Percentiles rank a stretch among this genome's conserved stretches.
phyloP scores from a whole-genome alignment of 2,888 invertebrate genomes.

The Dolomedes plantarius region DNA sequence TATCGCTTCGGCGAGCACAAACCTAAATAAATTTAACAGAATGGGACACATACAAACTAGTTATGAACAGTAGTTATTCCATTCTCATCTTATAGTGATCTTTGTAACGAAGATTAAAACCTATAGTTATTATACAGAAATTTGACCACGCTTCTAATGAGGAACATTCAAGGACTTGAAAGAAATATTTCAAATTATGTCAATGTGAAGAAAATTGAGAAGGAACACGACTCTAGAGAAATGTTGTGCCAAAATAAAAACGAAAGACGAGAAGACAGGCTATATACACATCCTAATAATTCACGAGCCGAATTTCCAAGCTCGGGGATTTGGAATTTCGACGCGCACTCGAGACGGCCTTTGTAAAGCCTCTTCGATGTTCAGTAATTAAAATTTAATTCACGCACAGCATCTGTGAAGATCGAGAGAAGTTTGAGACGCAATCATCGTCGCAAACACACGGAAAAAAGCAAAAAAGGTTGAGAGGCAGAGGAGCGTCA shows the following conservation, averaged over 20 bases:
- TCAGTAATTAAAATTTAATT: slow-evolving; percentile 34
- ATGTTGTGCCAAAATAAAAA: not conserved
- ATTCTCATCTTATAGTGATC: too few species aligned
- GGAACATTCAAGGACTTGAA: too few species aligned
- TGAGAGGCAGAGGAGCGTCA: not conserved
- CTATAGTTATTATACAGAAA: too few species aligned
- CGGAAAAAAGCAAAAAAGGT: not conserved
- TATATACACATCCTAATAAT: not conserved
- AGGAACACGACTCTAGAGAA: too few species aligned
- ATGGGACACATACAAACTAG: too few species aligned
- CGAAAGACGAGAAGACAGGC: not conserved
- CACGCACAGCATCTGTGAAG: slow-evolving; percentile 5
- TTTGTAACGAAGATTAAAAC: too few species aligned
- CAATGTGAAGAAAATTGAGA: too few species aligned
- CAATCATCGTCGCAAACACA: slow-evolving; percentile 2
- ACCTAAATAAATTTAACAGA: too few species aligned
- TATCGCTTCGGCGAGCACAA: too few species aligned
- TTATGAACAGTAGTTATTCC: too few species aligned
- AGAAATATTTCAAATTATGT: too few species aligned
- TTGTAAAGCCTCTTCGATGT: not conserved
- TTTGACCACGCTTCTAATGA: too few species aligned
- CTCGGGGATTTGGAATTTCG: not conserved
- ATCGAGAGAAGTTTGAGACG: slow-evolving; percentile 11
- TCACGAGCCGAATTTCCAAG: not conserved
- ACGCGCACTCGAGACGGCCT: not conserved